A percentile compares a stretch with the other conserved stretches of the same genome.
phyloP scores from a whole-genome alignment of 35 echinoderm and acorn worm genomes.

The Nesometra sesokonis region DNA sequence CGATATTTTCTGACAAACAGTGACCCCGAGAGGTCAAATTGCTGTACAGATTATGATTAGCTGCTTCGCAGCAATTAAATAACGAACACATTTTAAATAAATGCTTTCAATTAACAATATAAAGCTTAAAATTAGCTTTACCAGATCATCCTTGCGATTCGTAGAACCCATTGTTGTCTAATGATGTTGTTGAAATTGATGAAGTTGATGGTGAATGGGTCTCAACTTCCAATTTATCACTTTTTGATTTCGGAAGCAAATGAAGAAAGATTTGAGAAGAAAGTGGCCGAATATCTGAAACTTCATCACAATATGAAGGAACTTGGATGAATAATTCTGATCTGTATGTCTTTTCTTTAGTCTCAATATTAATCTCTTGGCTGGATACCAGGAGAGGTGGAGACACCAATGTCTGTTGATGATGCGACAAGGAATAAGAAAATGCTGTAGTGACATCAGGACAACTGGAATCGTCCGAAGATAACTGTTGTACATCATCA shows the following conservation, averaged over 20 bases:
- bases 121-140: neutral
- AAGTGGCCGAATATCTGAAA: neutral
- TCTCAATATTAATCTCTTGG: neutral
- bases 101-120: too few relatives aligned
- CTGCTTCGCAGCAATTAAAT: too few relatives aligned
- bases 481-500: neutral
- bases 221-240: neutral
- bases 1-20: too few relatives aligned
- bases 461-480: neutral
- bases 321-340: neutral
- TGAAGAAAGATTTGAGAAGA: neutral
- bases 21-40: too few relatives aligned
- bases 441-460: neutral
- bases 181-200: neutral
- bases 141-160: neutral
- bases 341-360: neutral
- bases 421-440: neutral
- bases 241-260: neutral
- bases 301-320: neutral
- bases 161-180: neutral
- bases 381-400: neutral
- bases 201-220: neutral
- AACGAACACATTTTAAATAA: too few relatives aligned
- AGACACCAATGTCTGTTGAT: neutral
- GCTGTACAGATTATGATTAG: too few relatives aligned